Percentiles rank a stretch among this genome's conserved stretches.
phyloP scores from a whole-genome alignment of 1,140 invertebrate genomes.

The Onthophagus taurus region DNA sequence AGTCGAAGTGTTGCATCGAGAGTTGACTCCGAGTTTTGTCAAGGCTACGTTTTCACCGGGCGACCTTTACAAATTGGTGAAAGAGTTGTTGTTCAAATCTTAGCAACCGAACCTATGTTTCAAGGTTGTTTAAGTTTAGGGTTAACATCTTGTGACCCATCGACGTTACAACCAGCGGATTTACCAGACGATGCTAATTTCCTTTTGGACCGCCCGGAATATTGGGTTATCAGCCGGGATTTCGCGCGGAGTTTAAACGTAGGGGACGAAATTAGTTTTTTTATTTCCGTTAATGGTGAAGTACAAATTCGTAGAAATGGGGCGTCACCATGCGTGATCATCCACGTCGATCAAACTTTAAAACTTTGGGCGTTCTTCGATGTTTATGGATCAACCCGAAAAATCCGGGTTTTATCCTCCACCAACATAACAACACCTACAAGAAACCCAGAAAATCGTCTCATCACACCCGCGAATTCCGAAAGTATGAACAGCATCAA shows the following conservation, averaged over 20 bases:
- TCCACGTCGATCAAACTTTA: constrained; percentile 88
- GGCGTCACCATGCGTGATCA: constrained; percentile 67
- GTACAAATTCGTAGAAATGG: constrained; percentile 84
- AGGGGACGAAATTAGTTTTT: constrained; percentile 87
- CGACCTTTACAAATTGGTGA: constrained; percentile 77
- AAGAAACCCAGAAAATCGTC: constrained; percentile 32
- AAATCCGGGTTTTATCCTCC: constrained; percentile 60
- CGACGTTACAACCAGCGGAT: constrained; percentile 56
- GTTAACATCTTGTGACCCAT: constrained; percentile 87
- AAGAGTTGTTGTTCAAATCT: constrained; percentile 75
- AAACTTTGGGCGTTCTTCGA: constrained; percentile 93
- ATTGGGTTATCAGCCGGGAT: constrained; percentile 94
- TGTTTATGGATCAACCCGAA: constrained; percentile 87
- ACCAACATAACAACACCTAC: constrained; percentile 37
- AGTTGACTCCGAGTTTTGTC: constrained; percentile 78
- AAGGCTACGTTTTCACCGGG: constrained; percentile 89
- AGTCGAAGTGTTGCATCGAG: constrained; percentile 73
- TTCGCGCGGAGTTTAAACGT: constrained; percentile 72
- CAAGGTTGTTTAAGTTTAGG: constrained; percentile 84
- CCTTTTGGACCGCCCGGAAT: constrained; percentile 87
- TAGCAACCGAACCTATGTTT: constrained; percentile 76
- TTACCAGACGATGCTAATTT: constrained; percentile 90
- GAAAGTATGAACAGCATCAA: constrained; percentile 45
- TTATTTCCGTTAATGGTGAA: constrained; percentile 73
- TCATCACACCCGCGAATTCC: constrained; percentile 33